Evolutionary conservation across 1,140 invertebrate species (phyloP).

Genomic region (Dermatophagoides farinae): DNA sequence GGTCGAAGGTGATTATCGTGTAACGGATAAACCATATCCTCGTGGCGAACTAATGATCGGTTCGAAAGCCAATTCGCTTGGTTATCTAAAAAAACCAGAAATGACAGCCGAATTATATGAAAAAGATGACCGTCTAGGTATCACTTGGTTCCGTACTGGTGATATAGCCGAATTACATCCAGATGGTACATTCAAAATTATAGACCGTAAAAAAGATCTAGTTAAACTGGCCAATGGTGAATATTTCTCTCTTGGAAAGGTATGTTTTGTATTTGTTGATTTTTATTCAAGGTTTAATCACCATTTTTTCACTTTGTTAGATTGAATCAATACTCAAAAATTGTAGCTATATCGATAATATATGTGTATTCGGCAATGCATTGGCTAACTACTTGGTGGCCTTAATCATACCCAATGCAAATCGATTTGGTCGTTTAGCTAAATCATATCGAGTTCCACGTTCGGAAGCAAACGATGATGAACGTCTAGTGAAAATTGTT

Average conservation of each 20-base stretch:
- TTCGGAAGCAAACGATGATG: slow-evolving; percentile 49
- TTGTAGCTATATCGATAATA: slow-evolving; percentile 75
- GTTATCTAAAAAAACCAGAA: slow-evolving; percentile 19
- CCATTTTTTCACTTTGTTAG: not conserved
- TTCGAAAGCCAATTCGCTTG: slow-evolving; percentile 30
- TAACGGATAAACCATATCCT: slow-evolving; percentile 69
- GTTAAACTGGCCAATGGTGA: slow-evolving; percentile 15
- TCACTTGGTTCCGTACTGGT: slow-evolving; percentile 21
- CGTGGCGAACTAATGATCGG: slow-evolving; percentile 76
- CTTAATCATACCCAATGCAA: slow-evolving; percentile 64
- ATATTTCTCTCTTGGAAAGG: slow-evolving; percentile 42
- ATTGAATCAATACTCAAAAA: slow-evolving; percentile 67
- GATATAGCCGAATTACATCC: slow-evolving; percentile 17
- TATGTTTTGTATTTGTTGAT: slow-evolving; percentile 24
- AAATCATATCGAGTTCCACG: slow-evolving; percentile 35
- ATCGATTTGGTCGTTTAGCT: slow-evolving; percentile 42
- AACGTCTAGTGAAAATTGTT: slow-evolving; percentile 48
- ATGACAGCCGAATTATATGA: slow-evolving; percentile 12
- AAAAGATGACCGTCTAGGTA: slow-evolving; percentile 23
- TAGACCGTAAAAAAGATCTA: slow-evolving; percentile 15
- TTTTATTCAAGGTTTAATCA: not conserved
- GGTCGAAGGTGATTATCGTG: slow-evolving; percentile 54
- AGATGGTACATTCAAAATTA: slow-evolving; percentile 17
- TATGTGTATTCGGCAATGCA: slow-evolving; percentile 76
- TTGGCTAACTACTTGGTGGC: slow-evolving; percentile 65